Evolutionary conservation across 2,888 invertebrate genomes (phyloP), one percentile per base, ranked within the genome.

Genomic region (Drosophila pseudotalamancana): DNA sequence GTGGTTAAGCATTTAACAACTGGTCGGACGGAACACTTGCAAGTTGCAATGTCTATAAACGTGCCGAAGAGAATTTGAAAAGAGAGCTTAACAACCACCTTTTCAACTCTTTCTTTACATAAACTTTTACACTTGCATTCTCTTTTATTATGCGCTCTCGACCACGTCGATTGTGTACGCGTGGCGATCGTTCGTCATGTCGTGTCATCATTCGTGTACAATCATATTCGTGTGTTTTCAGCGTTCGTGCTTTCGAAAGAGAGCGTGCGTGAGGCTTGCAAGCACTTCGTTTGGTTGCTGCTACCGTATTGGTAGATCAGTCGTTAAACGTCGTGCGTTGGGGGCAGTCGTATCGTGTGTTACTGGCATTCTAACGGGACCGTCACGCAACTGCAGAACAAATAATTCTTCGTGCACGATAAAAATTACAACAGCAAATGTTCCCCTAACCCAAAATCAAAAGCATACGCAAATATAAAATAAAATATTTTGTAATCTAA

Each of bases 111-210:
- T 57, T 66, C 49, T 51, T 50, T 8, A 2, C 4, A 8, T 37
- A 31, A 16, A 2, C 34, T 8, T 14, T 29, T 2, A 3, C 11
- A 11, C 19, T 16, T n/a, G 8, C 35, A 19, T 34, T 48, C 35
- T 19, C 25, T 4, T 3, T 4, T 16, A 32, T 9, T 18, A 6
- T 34, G 6, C 11, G n/a, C 3, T 11, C 3, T n/a, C 50, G 14
- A 25, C 11, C 35, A 23, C 46, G 40, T 53, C 32, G 27, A 6
- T 31, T 45, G 34, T 80, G 71, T 49, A 63, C 57, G 68, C 87
- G 80, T 88, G 88, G 87, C 80, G 80, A 75, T 88, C 83, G 16
- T 50, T 9, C 25, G 39, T 18, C 37, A 9, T 40, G 14, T 11
- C 40, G 40, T 19, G n/a, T n/a, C n/a, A n/a, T n/a, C n/a, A n/a